Evolutionary conservation across 2,113 vertebrate species (phyloP).

Genomic region (Microcebus ravelobensis): DNA sequence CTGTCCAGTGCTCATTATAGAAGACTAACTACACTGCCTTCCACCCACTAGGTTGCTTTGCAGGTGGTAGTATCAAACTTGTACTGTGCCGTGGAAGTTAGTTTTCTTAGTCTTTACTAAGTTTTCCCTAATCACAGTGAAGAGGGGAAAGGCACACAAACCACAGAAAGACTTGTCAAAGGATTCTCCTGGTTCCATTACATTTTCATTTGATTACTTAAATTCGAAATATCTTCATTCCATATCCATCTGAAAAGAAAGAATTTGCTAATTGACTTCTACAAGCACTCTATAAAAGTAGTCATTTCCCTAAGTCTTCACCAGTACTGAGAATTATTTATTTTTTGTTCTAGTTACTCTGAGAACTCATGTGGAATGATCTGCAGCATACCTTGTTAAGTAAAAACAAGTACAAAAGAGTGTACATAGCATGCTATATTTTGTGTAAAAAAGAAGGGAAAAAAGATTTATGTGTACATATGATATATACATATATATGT

Average conservation of each 20-base stretch:
- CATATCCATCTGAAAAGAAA: not conserved
- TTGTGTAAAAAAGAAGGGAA: not conserved
- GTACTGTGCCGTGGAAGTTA: not conserved
- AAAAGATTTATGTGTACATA: not conserved
- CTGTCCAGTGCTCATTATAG: not conserved
- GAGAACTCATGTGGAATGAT: not conserved
- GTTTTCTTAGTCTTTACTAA: not conserved
- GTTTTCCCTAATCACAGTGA: not conserved
- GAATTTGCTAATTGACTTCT: not conserved
- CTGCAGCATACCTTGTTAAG: not conserved
- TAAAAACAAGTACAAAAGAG: not conserved
- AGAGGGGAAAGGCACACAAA: not conserved
- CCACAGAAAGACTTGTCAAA: not conserved
- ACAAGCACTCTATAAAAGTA: not conserved
- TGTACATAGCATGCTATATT: not conserved
- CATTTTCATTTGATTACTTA: not conserved
- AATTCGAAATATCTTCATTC: not conserved
- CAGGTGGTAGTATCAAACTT: not conserved
- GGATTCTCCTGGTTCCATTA: not conserved
- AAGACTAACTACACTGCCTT: not conserved
- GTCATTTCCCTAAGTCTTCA: not conserved
- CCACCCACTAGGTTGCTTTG: not conserved
- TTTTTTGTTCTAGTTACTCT: not conserved
- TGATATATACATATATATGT: not conserved
- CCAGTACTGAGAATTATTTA: not conserved